These are phyloP conservation scores for Phalangium opilio DNA, from an alignment of 2,888 invertebrate species.

Conservation along the genomic window DNA sequence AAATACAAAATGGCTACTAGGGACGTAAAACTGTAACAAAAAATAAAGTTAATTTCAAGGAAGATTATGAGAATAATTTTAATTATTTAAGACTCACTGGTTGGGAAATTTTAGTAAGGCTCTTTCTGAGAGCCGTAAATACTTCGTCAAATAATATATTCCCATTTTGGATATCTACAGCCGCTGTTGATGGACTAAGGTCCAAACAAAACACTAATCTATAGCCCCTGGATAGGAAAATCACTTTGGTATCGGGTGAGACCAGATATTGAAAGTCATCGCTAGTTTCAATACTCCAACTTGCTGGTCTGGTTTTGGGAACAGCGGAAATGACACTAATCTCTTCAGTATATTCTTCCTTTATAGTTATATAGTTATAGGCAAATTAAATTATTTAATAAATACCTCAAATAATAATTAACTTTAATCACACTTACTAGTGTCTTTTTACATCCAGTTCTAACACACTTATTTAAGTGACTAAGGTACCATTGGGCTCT, in stretches of 20 bases:
- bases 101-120: slow-evolving; percentile 29
- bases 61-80: neutral
- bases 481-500: slow-evolving; percentile 58
- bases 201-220: slow-evolving; percentile 58
- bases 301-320: slow-evolving; percentile 28
- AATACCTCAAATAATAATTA: neutral
- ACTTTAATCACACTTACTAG: slow-evolving; percentile 23
- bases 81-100: slow-evolving; percentile 24
- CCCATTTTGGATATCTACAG: slow-evolving; percentile 37
- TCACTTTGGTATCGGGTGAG: slow-evolving; percentile 42
- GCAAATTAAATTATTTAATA: no score
- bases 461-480: slow-evolving; percentile 44
- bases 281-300: slow-evolving; percentile 26
- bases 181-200: slow-evolving; percentile 56
- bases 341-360: slow-evolving; percentile 38
- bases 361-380: slow-evolving; percentile 19
- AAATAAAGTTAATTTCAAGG: slow-evolving; percentile 1
- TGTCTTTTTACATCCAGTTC: slow-evolving; percentile 32
- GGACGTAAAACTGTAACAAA: slow-evolving; percentile 44
- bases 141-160: slow-evolving; percentile 31
- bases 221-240: slow-evolving; percentile 53
- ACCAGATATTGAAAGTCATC: slow-evolving; percentile 29
- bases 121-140: slow-evolving; percentile 27
- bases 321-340: slow-evolving; percentile 48
- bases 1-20: slow-evolving; percentile 45